Percentiles rank a stretch among this genome's conserved stretches.
phyloP scores from a whole-genome alignment of 2,113 vertebrate genomes.

The Alces alces region DNA sequence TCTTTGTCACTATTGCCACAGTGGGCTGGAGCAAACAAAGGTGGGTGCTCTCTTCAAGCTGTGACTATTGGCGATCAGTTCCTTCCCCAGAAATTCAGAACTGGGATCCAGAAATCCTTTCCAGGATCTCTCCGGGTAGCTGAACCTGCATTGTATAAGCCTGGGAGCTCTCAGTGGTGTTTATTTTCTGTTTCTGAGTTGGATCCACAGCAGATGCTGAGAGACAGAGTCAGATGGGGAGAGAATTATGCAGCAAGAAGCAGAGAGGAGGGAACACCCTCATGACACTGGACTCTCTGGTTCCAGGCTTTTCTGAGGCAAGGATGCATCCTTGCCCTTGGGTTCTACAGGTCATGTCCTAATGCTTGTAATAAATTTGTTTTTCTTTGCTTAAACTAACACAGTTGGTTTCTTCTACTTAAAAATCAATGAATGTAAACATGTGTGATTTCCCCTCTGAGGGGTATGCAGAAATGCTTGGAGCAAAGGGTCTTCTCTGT shows the following conservation, averaged over 20 bases:
- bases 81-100: neutral
- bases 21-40: neutral
- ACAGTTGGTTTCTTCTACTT: neutral
- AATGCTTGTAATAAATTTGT: neutral
- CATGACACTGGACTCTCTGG: neutral
- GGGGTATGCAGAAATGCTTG: neutral
- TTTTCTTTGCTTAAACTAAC: slow-evolving; percentile 14
- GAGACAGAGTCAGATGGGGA: neutral
- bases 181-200: neutral
- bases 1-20: neutral
- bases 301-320: neutral
- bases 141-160: neutral
- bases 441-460: neutral
- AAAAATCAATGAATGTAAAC: neutral
- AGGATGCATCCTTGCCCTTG: neutral
- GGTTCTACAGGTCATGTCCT: neutral
- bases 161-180: neutral
- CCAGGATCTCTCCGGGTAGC: neutral
- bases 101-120: neutral
- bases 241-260: neutral
- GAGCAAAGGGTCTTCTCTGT: neutral
- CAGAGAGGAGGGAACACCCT: neutral
- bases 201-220: neutral
- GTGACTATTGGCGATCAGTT: neutral
- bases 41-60: neutral